phyloP scores from a whole-genome alignment of 2,797 vertebrate species.

The Lacerta viridis region DNA sequence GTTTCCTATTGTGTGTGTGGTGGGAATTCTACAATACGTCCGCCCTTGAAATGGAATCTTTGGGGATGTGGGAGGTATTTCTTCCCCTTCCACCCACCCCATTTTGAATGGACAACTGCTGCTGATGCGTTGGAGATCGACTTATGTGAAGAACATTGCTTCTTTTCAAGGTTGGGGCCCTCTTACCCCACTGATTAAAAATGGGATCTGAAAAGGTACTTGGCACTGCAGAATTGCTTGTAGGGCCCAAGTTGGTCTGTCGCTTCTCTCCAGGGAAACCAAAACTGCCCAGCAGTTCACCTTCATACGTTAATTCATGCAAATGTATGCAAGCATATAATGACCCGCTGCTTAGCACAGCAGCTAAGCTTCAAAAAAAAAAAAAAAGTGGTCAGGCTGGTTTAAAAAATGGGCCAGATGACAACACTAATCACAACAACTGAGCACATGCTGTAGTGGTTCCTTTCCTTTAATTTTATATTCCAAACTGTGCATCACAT shows the following conservation, averaged over 20 bases:
- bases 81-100: not conserved
- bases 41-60: not conserved
- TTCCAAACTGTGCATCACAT: slow-evolving; percentile 72
- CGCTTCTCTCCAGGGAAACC: not conserved
- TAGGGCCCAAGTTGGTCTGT: not conserved
- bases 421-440: slow-evolving; percentile 58
- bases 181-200: slow-evolving; percentile 43
- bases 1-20: not conserved
- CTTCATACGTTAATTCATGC: slow-evolving; percentile 39
- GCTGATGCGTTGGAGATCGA: slow-evolving; percentile 37
- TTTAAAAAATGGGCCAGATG: slow-evolving; percentile 45
- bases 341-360: slow-evolving; percentile 3
- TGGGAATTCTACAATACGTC: slow-evolving; percentile 6
- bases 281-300: slow-evolving; percentile 13
- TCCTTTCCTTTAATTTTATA: slow-evolving; percentile 65
- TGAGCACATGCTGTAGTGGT: slow-evolving; percentile 50
- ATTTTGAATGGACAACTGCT: slow-evolving; percentile 30
- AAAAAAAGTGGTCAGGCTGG: slow-evolving; percentile 41
- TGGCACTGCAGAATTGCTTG: slow-evolving; percentile 21
- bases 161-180: slow-evolving; percentile 22
- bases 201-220: slow-evolving; percentile 19
- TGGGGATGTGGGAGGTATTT: not conserved
- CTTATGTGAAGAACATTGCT: slow-evolving; percentile 33
- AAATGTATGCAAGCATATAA: slow-evolving; percentile 36
- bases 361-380: slow-evolving; percentile 1